Evolutionary conservation across 2,113 vertebrate genomes (phyloP).

Genomic region (Mobula birostris): DNA sequence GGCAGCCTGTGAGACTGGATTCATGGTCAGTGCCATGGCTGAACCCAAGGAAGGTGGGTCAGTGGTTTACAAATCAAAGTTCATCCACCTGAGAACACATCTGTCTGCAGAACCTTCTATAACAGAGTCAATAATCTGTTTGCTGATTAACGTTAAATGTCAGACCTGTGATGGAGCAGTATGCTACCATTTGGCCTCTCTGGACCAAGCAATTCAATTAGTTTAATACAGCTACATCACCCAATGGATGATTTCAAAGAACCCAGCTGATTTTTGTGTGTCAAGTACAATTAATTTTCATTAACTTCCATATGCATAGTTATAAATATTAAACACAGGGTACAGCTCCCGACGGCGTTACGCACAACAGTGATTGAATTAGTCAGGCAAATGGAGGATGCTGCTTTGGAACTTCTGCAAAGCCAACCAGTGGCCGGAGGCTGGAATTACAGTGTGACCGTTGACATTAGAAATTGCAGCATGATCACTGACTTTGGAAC

Average conservation of each 20-base stretch:
- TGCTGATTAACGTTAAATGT: background rate
- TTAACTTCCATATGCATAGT: background rate
- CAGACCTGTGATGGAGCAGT: background rate
- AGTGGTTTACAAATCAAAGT: background rate
- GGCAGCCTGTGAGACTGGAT: too few relatives aligned
- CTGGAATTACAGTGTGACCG: background rate
- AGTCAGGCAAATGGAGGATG: background rate
- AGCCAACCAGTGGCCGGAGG: background rate
- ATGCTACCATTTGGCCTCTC: background rate
- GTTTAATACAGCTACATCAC: slow-evolving; percentile 2
- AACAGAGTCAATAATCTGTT: background rate
- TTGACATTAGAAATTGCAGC: background rate
- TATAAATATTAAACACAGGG: slow-evolving; percentile 3
- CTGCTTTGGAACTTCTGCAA: background rate
- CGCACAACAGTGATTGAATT: background rate
- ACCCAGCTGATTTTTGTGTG: background rate
- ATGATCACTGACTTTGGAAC: background rate
- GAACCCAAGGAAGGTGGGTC: too few relatives aligned
- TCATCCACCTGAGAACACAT: background rate
- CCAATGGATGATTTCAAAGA: background rate
- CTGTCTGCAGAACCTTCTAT: background rate
- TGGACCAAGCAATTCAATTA: background rate
- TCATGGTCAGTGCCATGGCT: too few relatives aligned
- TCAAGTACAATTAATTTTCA: background rate
- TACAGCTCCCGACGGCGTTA: background rate